Conservation (phyloP, 2,113 vertebrate species). For the Vidua macroura region DNA sequence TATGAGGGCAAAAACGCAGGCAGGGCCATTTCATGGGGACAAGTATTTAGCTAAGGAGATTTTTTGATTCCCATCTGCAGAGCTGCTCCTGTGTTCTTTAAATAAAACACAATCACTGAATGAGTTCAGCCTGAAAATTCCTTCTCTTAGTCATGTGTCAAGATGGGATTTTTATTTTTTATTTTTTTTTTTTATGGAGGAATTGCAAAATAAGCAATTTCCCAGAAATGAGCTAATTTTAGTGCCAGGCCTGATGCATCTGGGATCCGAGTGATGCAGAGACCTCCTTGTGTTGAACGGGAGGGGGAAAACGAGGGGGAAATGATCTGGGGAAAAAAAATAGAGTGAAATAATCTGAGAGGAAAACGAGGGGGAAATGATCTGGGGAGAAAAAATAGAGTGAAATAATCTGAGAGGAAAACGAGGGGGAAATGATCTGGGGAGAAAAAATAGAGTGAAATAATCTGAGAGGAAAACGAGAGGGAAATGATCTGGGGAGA, state of each 20-base stretch:
- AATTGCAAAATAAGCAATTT: not conserved
- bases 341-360: no score
- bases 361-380: not conserved
- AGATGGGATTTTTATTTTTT: not conserved
- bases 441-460: not conserved
- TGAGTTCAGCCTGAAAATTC: not conserved
- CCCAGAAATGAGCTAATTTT: not conserved
- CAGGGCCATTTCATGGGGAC: not conserved
- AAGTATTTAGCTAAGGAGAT: not conserved
- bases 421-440: not conserved
- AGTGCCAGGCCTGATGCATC: not conserved
- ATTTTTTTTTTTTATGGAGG: not conserved
- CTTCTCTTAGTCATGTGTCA: not conserved
- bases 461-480: no score
- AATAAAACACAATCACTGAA: not conserved
- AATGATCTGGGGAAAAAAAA: not conserved
- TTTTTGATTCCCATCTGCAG: not conserved
- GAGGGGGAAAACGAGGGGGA: not conserved
- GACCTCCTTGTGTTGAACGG: fast-evolving
- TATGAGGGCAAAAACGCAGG: not conserved
- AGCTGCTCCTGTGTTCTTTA: not conserved
- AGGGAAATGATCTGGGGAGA: not conserved
- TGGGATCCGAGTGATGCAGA: not conserved
- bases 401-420: not conserved
- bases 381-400: no score